Percentiles rank a stretch among this genome's conserved stretches.
phyloP scores from a whole-genome alignment of 2,113 vertebrate species.

The Lepus timidus region DNA sequence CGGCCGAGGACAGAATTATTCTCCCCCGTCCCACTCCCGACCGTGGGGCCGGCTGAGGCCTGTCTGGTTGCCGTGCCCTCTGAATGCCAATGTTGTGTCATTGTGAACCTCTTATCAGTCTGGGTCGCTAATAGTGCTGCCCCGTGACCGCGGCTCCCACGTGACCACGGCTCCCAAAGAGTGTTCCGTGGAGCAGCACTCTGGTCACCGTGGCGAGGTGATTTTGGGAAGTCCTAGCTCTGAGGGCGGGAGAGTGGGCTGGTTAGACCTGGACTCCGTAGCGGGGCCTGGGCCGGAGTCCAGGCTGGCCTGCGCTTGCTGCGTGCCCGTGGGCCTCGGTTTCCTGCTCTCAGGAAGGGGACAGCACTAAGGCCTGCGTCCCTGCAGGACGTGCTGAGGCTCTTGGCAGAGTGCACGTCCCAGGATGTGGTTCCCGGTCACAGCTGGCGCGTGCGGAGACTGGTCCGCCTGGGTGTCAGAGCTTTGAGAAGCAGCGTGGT shows the following conservation, averaged over 20 bases:
- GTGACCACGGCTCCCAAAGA: not conserved
- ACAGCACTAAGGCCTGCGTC: fast-evolving
- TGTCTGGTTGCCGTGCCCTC: too few species aligned
- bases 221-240: not conserved
- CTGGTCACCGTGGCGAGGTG: not conserved
- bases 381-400: not conserved
- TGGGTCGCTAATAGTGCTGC: not conserved
- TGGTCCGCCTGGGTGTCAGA: too few species aligned
- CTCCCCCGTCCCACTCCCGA: not conserved
- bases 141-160: not conserved
- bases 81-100: not conserved
- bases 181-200: not conserved
- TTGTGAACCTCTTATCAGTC: not conserved
- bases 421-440: fast-evolving
- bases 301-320: not conserved
- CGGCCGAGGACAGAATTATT: not conserved
- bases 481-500: not conserved
- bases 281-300: not conserved
- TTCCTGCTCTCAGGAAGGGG: not conserved
- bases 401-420: not conserved
- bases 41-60: not conserved
- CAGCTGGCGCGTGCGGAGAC: not conserved
- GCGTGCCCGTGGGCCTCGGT: not conserved
- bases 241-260: not conserved
- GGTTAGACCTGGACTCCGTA: not conserved